Base-by-base conservation (phyloP, 2,797 vertebrate species). In the Geotrypetes seraphini region DNA sequence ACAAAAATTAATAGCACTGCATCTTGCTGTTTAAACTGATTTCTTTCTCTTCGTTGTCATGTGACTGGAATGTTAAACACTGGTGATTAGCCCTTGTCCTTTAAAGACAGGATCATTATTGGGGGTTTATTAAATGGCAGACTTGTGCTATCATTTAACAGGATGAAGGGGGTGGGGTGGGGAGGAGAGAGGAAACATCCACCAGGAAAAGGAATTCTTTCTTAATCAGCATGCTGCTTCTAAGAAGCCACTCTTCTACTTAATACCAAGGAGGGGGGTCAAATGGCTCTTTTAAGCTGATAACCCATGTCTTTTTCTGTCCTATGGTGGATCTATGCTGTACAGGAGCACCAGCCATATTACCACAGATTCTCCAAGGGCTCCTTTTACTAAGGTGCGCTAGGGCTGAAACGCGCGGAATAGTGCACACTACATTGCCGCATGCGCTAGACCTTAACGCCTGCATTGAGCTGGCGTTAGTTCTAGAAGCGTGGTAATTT, bases 1-100 rank as follows among this genome's bases (percentile, higher is more conserved):
- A 89, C 87, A 80, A 90, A 89, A 91, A 91, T 91, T 85, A 89
- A 87, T 83, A 75, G 79, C 75, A 76, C 79, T 77, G 82, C 78
- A 81, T 79, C 88, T 89, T 70, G 80, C 86, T 51, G 85, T 80
- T 86, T 80, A 81, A n/a, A 77, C 85, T 92, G 88, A 87, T 92
- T 89, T 90, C 85, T 81, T 81, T 85, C 69, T 39, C 60, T 69
- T 42, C 25, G 32, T 57, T 40, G 40, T 67, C 73, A 78, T 48
- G 70, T 80, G 79, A 74, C 71, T 65, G 46, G 82, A 86, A 86
- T 86, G 78, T 71, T 82, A 86, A 87, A 60, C 34, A 63, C 65
- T 53, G 72, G 70, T 78, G 75, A 83, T 83, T 83, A 81, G 74
- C 67, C 65, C 75, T 76, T 77, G 78, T 84, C 69, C 75, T 81